Conservation (phyloP, 2,888 invertebrate species). For the Petrolisthes cinctipes region DNA sequence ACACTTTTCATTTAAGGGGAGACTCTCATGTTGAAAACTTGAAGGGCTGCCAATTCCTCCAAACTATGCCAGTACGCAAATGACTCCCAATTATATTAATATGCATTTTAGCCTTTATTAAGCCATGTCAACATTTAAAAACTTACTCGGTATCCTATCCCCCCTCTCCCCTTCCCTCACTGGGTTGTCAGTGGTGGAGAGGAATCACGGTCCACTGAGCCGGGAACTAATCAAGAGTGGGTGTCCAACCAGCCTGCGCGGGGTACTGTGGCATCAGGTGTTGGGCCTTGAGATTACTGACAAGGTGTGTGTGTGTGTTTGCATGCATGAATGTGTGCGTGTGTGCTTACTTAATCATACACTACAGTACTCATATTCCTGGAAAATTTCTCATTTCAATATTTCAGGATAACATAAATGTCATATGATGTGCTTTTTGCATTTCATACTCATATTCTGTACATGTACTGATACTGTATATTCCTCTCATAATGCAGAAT, state of each 20-base stretch:
- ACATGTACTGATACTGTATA: no score
- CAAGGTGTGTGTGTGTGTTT: constrained; percentile 69
- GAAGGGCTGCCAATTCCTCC: no score
- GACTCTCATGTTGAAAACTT: background rate
- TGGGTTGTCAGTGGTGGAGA: constrained; percentile 75
- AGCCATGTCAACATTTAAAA: no score
- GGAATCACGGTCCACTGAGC: constrained; percentile 87
- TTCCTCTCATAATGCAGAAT: no score
- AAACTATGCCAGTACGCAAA: no score
- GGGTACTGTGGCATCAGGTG: constrained; percentile 87
- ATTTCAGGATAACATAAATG: background rate
- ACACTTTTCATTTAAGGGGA: background rate
- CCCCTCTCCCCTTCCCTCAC: background rate
- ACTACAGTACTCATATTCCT: no score
- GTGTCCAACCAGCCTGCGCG: constrained; percentile 84
- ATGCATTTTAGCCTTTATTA: no score
- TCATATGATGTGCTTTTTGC: background rate
- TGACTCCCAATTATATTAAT: no score
- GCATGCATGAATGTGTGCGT: no score
- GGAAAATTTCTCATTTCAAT: background rate
- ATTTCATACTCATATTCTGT: background rate
- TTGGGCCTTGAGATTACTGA: constrained; percentile 77
- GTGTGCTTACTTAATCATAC: no score
- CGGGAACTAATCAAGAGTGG: constrained; percentile 92
- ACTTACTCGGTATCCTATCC: background rate